Base-by-base conservation (phyloP, 2,797 vertebrate genomes). In the Allobates femoralis region DNA sequence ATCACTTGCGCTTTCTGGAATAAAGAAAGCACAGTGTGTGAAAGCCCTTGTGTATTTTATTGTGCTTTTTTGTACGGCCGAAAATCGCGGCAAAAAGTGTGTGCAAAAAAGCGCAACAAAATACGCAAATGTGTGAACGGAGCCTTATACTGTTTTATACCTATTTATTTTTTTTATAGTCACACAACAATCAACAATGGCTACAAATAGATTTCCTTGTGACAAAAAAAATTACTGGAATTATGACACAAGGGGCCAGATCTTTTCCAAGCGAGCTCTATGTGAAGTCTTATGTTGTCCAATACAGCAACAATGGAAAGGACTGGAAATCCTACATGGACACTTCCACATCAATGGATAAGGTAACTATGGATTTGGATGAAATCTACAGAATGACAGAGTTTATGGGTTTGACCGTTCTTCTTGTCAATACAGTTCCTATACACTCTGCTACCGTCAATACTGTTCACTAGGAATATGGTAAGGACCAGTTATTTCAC, bases 151-250 rank as follows among this genome's bases (percentile, higher is more conserved):
- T 76, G 7, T 21, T 53, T 76, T 19, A 76, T 10, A 19, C 16
- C 41, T 64, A 12, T 79, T 19, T 80, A 46, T 51, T 60, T 32
- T 64, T 81, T 26, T 34, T 85, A 18, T n/a, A 99, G 98, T 32
- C 90, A 18, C 94, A 92, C 80, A 93, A 98, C 92, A 93, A 94
- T 87, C 89, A 94, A 4, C 97, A 97, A 90, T 99, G 98, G 98
- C 94, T 99, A 32, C 96, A 98, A 92, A 94, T 99, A 56, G 96
- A 98, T 88, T 92, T 99, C 78, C 94, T 95, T 46, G 85, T 93
- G 19, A 64, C 95, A 15, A 98, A 95, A 92, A 99, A 98, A 93
- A 96, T 99, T 92, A 98, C 96, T 53, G 97, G 95, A 0, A 96
- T 99, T 51, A 67, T 96, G 56, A 99, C 96, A 0, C 98, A 99